Evolutionary conservation across 2,113 vertebrate genomes (phyloP).

Genomic region (Bos taurus): ARS-UCD2.0 NC_037331.1:67103001-67103500

Average conservation of each 20-base stretch:
- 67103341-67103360: slow-evolving; percentile 61
- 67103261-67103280: slow-evolving; percentile 46
- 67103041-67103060: slow-evolving; percentile 82
- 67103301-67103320: accelerated
- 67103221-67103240: not conserved
- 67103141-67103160: slow-evolving; percentile 82
- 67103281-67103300: not conserved
- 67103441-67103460: slow-evolving; percentile 49
- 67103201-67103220: slow-evolving; percentile 77
- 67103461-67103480: slow-evolving; percentile 61
- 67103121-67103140: slow-evolving; percentile 78
- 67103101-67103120: slow-evolving; percentile 80
- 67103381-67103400: slow-evolving; percentile 64
- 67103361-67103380: slow-evolving; percentile 66
- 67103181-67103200: slow-evolving; percentile 28
- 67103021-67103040: slow-evolving; percentile 75
- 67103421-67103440: slow-evolving; percentile 73
- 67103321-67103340: slow-evolving; percentile 49
- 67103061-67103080: slow-evolving; percentile 78
- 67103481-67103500: slow-evolving; percentile 39
- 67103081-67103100: slow-evolving; percentile 79
- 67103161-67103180: slow-evolving; percentile 83
- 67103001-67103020: not conserved
- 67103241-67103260: not conserved
- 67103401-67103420: slow-evolving; percentile 71